Conservation (phyloP, 2,113 vertebrate species). For the Mastomys natalensis region DNA sequence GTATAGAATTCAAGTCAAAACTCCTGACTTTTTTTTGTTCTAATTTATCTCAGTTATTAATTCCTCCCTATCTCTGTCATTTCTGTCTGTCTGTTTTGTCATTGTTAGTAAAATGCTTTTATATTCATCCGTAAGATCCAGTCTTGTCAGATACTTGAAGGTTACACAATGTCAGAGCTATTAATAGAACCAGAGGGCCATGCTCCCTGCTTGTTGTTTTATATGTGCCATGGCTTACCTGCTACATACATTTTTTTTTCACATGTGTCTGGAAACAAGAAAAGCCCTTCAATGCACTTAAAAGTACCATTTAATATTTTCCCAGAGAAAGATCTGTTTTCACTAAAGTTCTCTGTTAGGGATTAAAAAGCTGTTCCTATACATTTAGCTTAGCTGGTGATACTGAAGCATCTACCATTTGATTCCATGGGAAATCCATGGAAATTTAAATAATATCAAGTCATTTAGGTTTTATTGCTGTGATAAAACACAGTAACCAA, state of each 20-base stretch:
- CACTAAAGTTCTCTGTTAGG: neutral
- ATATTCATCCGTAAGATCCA: neutral
- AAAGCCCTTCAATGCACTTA: neutral
- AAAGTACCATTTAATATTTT: conserved; percentile 1
- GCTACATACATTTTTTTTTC: neutral
- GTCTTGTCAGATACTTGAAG: conserved; percentile 7
- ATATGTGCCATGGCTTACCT: neutral
- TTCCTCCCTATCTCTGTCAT: neutral
- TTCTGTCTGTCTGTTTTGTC: too few relatives aligned
- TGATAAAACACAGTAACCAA: neutral
- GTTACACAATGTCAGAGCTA: neutral
- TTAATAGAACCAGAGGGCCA: neutral
- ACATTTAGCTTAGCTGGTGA: conserved; percentile 7
- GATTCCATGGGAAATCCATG: neutral
- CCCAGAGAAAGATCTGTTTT: neutral
- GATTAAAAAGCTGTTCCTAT: conserved; percentile 29
- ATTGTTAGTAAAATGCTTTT: conserved; percentile 46
- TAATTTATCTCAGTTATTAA: conserved; percentile 7
- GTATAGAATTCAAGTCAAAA: neutral
- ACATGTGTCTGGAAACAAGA: neutral
- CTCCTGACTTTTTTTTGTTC: neutral
- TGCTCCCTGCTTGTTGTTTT: neutral
- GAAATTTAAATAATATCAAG: conserved; percentile 9
- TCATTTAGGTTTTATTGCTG: neutral
- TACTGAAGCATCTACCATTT: neutral